Conservation (phyloP, 2,797 vertebrate species). For the Myotis findleyi region DNA sequence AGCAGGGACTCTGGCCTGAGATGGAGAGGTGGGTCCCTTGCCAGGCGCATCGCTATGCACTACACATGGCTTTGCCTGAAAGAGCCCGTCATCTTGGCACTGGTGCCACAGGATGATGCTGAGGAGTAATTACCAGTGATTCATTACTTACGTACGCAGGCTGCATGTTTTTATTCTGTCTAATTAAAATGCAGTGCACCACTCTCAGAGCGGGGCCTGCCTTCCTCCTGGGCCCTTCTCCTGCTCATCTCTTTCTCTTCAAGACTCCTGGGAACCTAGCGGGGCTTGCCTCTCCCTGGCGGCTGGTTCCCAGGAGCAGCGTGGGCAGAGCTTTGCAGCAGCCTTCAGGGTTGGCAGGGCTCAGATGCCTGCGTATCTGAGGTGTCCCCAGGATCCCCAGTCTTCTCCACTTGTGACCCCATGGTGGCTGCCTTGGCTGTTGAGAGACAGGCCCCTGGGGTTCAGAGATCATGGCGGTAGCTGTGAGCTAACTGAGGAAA, state of each 20-base stretch:
- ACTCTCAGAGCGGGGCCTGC: not conserved
- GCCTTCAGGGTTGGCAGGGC: not conserved
- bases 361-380: not conserved
- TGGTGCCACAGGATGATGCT: conserved; percentile 30
- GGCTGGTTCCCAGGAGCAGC: not conserved
- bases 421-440: not conserved
- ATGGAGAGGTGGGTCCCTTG: not conserved
- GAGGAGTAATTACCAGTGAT: conserved; percentile 69
- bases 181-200: conserved; percentile 50
- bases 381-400: not conserved
- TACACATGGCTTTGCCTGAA: not conserved
- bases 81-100: conserved; percentile 46
- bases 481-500: not conserved
- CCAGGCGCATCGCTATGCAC: not conserved
- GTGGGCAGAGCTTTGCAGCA: not conserved
- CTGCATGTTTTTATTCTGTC: conserved; percentile 40
- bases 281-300: not conserved
- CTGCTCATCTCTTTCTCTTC: not conserved
- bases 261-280: not conserved
- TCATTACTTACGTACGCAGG: conserved; percentile 21
- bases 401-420: not conserved
- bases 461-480: not conserved
- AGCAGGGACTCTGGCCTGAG: not conserved
- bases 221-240: conserved; percentile 10
- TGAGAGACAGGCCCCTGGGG: not conserved